Base-by-base conservation (phyloP, 1,140 invertebrate species). In the Sipha flava region DNA sequence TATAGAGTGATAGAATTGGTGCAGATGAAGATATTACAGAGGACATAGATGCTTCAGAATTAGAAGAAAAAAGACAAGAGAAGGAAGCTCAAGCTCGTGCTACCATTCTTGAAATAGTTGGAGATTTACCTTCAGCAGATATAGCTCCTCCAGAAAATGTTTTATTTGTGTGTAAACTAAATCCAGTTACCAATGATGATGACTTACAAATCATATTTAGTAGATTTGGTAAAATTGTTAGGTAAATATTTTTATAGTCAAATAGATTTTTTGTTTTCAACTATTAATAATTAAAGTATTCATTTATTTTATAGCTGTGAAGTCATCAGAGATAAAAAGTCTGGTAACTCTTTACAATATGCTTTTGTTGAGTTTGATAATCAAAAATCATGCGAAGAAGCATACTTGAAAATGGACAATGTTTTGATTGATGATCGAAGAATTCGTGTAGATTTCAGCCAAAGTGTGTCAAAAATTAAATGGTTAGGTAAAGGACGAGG, bases 321-420 rank as follows among this genome's bases (percentile, higher is more conserved):
- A 89, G 95, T 99, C 1, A 99, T 99, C 81, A 89, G 94, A 85
- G 97, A 99, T 86, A 91, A 92, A 81, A 94, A 95, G 84, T 93
- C 94, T 3, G 92, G 93, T 10, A 96, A 98, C 84, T 99, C 97
- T 0, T 87, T 99, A 68, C 98, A 99, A 84, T 99, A 99, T 87
- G 98, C 97, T 3, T 99, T 99, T 85, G 95, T 99, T 82, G 98
- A 99, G 86, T 99, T 99, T 89, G 94, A 94, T 81, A 92, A 97
- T 81, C 91, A 93, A 82, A 92, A 98, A 85, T 91, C 96, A 12
- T 99, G 98, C 88, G 98, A 99, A 88, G 93, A 95, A 82, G 98
- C 98, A 3, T 99, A 96, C 87, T 98, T 99, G 83, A 99, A 99
- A 88, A 99, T 99, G 98, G 97, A 99, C 84, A 99, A 99, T 88